Percentiles rank a stretch among this genome's conserved stretches.
phyloP scores from a whole-genome alignment of 2,797 vertebrate species.

The Sebastes elongatus region DNA sequence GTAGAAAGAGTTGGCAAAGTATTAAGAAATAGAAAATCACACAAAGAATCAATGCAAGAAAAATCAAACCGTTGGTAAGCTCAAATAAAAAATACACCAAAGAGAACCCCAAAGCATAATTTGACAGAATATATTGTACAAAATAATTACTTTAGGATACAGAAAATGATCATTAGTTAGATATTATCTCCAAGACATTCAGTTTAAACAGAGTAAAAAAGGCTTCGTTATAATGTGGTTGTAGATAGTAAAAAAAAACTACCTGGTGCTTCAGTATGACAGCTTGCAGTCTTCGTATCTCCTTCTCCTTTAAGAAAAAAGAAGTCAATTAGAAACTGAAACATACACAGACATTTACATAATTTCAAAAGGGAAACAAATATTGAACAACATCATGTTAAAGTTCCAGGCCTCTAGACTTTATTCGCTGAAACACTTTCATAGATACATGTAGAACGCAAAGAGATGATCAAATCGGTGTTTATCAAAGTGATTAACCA shows the following conservation, averaged over 20 bases:
- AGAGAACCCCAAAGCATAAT: constrained; percentile 39
- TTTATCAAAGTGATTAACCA: constrained; percentile 24
- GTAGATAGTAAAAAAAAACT: constrained; percentile 7
- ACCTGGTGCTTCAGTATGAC: constrained; percentile 96
- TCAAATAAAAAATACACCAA: constrained; percentile 75
- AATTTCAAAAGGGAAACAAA: not conserved
- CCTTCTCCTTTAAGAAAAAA: constrained; percentile 88
- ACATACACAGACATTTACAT: not conserved
- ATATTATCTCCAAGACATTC: constrained; percentile 12
- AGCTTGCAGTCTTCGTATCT: constrained; percentile 92
- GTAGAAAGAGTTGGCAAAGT: constrained; percentile 96
- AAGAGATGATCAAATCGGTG: not conserved
- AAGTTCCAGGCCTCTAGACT: not conserved
- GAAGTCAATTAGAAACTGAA: constrained; percentile 38
- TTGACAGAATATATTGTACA: constrained; percentile 7
- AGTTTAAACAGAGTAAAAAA: constrained; percentile 31
- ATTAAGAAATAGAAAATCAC: constrained; percentile 92
- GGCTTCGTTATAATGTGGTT: not conserved
- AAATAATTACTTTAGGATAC: constrained; percentile 20
- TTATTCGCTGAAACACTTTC: not conserved
- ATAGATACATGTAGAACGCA: not conserved
- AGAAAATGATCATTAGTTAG: not conserved
- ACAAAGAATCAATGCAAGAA: constrained; percentile 61
- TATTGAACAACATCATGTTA: not conserved
- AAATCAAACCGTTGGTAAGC: not conserved